Percentiles rank a stretch among this genome's conserved stretches.
phyloP scores from a whole-genome alignment of 1,140 invertebrate species.

The Thaumatotibia leucotreta region DNA sequence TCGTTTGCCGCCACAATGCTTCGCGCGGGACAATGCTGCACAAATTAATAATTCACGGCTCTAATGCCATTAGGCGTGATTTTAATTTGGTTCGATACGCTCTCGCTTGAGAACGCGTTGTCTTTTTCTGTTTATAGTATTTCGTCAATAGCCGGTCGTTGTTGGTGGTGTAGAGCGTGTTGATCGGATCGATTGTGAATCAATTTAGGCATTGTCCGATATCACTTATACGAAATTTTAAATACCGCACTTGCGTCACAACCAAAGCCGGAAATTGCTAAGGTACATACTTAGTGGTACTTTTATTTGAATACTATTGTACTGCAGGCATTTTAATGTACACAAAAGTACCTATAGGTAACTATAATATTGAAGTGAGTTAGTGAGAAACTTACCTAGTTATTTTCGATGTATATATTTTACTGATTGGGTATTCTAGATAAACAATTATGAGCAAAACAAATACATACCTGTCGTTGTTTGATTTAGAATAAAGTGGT shows the following conservation, averaged over 20 bases:
- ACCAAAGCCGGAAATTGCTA: conserved; percentile 22
- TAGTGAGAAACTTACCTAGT: no score
- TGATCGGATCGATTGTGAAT: conserved; percentile 35
- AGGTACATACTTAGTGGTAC: no score
- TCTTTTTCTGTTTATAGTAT: conserved; percentile 41
- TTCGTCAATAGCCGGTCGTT: conserved; percentile 40
- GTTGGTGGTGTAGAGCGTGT: conserved; percentile 43
- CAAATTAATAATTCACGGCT: conserved; percentile 71
- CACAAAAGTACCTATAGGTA: no score
- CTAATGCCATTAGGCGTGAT: conserved; percentile 56
- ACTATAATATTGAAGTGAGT: no score
- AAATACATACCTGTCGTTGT: neutral
- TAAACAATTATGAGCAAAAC: neutral
- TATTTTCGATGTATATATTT: no score
- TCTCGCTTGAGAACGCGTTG: conserved; percentile 32
- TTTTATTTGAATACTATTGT: no score
- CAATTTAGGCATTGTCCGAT: conserved; percentile 34
- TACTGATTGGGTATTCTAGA: no score
- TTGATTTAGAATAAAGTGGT: conserved; percentile 9
- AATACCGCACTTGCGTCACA: conserved; percentile 15
- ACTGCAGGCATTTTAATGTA: no score
- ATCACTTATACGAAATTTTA: conserved; percentile 42
- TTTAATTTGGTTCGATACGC: conserved; percentile 67
- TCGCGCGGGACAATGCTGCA: conserved; percentile 48
- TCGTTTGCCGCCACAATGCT: conserved; percentile 29